Evolutionary conservation across 2,113 vertebrate genomes (phyloP).

Genomic region (Bos javanicus): DNA sequence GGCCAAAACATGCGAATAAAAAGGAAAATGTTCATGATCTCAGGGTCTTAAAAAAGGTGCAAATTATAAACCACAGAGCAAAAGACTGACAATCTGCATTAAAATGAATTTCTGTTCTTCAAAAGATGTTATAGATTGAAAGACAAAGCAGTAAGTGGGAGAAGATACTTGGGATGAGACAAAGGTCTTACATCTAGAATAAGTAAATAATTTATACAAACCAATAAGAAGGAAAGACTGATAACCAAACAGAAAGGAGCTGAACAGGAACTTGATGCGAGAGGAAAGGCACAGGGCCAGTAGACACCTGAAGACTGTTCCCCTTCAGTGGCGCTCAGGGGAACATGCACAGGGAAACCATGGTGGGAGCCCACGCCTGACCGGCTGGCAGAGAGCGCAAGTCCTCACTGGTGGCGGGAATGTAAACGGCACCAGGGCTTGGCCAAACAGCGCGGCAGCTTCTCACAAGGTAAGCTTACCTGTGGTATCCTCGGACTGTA

Average conservation of each 20-base stretch:
- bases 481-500: neutral
- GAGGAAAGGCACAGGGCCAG: neutral
- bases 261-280: no score
- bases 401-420: neutral
- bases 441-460: neutral
- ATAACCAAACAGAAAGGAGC: neutral
- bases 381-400: fast-evolving
- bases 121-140: neutral
- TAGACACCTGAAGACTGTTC: neutral
- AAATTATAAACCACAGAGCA: neutral
- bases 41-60: neutral
- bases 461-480: neutral
- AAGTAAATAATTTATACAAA: neutral
- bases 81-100: neutral
- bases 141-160: neutral
- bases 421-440: fast-evolving
- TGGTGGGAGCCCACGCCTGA: neutral
- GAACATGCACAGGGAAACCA: neutral
- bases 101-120: neutral
- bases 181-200: neutral
- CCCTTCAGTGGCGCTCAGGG: no score
- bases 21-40: neutral
- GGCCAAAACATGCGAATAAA: neutral
- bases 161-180: neutral
- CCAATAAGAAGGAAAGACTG: neutral